These are phyloP conservation scores for Eubucco bourcierii DNA, from an alignment of 2,113 vertebrate species.

Conservation along the genomic window DNA sequence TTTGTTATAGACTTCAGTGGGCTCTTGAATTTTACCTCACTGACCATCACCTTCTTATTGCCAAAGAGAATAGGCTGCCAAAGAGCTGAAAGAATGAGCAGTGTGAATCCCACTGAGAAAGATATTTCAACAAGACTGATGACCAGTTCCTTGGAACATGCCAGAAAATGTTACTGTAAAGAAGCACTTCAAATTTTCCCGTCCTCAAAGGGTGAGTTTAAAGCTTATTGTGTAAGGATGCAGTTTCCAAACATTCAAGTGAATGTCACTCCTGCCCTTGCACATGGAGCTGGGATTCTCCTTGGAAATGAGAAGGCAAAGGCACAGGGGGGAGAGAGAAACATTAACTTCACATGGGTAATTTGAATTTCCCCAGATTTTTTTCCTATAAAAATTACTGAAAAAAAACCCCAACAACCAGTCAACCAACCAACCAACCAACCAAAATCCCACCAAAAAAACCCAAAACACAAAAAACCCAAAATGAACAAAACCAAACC, in stretches of 20 bases:
- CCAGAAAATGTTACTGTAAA: neutral
- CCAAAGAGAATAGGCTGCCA: neutral
- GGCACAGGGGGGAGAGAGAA: neutral
- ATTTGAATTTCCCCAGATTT: neutral
- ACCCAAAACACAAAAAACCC: too few relatives aligned
- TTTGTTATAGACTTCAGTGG: neutral
- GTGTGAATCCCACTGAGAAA: neutral
- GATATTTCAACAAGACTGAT: neutral
- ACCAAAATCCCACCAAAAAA: too few relatives aligned
- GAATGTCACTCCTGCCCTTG: neutral
- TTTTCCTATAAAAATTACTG: neutral
- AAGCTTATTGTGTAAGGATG: neutral
- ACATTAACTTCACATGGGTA: neutral
- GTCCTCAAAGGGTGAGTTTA: neutral
- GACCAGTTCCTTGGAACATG: neutral
- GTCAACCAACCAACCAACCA: too few relatives aligned
- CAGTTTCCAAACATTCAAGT: neutral
- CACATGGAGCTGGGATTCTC: neutral
- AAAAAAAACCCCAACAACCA: too few relatives aligned
- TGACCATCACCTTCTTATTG: neutral
- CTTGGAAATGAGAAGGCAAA: neutral
- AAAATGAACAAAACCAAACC: too few relatives aligned
- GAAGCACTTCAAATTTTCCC: neutral
- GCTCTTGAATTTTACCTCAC: neutral
- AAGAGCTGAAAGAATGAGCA: neutral